These are phyloP conservation scores for Cryptophagus acutangulus DNA, from an alignment of 2,888 invertebrate genomes.

Conservation along the genomic window DNA sequence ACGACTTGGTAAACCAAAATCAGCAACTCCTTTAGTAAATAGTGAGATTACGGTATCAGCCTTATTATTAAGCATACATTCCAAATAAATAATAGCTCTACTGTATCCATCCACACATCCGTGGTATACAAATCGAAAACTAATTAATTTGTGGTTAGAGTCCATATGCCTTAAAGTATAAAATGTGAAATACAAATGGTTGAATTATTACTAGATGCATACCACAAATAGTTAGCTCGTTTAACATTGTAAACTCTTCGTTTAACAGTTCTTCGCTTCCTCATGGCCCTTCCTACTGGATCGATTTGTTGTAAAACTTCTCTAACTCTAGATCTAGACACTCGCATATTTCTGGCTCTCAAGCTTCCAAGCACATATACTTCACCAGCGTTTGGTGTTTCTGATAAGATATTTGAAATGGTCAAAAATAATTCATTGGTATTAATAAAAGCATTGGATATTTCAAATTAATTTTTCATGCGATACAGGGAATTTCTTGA, in stretches of 20 bases:
- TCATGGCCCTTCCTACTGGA: slow-evolving; percentile 10
- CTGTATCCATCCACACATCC: slow-evolving; percentile 21
- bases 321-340: slow-evolving; percentile 13
- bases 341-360: slow-evolving; percentile 9
- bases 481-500: slow-evolving; percentile 14
- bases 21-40: slow-evolving; percentile 14
- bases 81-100: slow-evolving; percentile 16
- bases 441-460: slow-evolving; percentile 3
- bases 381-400: slow-evolving; percentile 15
- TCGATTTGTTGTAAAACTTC: slow-evolving; percentile 12
- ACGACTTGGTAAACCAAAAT: slow-evolving; percentile 18
- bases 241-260: slow-evolving; percentile 15
- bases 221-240: slow-evolving; percentile 16
- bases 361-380: slow-evolving; percentile 14
- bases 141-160: slow-evolving; percentile 18
- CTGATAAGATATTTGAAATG: slow-evolving; percentile 8
- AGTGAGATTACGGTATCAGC: slow-evolving; percentile 14
- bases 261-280: slow-evolving; percentile 8
- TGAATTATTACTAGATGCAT: background rate
- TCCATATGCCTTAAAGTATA: slow-evolving; percentile 20
- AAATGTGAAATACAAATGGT: background rate
- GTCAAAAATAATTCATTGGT: slow-evolving; percentile 9
- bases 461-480: slow-evolving; percentile 4
- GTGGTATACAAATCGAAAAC: slow-evolving; percentile 15
- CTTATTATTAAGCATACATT: slow-evolving; percentile 17